Conservation (phyloP, 2,888 invertebrate genomes). For the Drosophila planitibia region DNA sequence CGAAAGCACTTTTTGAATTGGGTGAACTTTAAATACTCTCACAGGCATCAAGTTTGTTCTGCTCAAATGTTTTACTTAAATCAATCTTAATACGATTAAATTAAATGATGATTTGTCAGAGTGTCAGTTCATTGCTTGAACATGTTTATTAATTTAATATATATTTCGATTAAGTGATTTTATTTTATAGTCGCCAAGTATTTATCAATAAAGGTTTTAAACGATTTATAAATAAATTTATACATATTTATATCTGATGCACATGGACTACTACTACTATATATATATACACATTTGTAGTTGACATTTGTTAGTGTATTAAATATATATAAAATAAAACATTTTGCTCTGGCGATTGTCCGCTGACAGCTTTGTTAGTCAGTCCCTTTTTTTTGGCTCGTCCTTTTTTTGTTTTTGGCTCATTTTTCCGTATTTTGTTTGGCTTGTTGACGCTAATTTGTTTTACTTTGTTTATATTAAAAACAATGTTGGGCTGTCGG, state of each 20-base stretch:
- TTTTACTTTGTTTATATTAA: constrained; percentile 81
- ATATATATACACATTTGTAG: not conserved
- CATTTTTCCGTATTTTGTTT: constrained; percentile 9
- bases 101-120: not conserved
- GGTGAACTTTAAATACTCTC: constrained; percentile 9
- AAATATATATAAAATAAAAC: constrained; percentile 54
- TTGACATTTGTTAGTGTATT: constrained; percentile 7
- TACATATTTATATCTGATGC: not conserved
- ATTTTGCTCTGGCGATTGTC: constrained; percentile 59
- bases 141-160: not conserved
- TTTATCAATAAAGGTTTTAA: not conserved
- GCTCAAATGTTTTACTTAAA: not conserved
- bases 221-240: not conserved
- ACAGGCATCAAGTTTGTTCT: not conserved
- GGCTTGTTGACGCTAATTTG: constrained; percentile 71
- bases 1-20: not conserved
- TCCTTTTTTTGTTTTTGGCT: constrained; percentile 3
- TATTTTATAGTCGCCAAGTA: not conserved
- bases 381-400: not conserved
- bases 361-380: constrained; percentile 33
- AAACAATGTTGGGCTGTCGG: constrained; percentile 68
- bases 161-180: not conserved
- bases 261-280: not conserved
- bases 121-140: not conserved
- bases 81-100: not conserved